phyloP scores from a whole-genome alignment of 2,797 vertebrate genomes.

The Sebastolobus altivelis region DNA sequence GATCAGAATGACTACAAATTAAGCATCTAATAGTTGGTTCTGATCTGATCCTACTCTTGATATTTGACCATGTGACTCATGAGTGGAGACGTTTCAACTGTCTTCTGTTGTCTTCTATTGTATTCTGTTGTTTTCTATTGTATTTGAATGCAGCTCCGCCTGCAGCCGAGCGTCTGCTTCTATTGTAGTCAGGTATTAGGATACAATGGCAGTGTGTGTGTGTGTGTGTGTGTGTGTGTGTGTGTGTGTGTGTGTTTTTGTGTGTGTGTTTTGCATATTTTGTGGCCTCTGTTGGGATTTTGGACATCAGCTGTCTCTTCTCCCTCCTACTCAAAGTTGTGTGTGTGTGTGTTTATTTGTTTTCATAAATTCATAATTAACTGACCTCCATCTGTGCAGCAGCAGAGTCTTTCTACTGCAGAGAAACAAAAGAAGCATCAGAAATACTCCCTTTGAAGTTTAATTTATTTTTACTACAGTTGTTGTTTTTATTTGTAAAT shows the following conservation, averaged over 20 bases:
- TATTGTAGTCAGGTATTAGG: slow-evolving; percentile 53
- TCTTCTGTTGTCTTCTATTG: too few species aligned
- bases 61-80: too few species aligned
- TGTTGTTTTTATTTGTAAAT: background rate
- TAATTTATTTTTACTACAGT: too few species aligned
- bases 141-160: too few species aligned
- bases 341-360: slow-evolving; percentile 22
- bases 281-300: slow-evolving; percentile 27
- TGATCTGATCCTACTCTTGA: too few species aligned
- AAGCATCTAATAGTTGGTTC: too few species aligned
- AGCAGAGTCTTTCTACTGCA: background rate
- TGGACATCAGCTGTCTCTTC: slow-evolving; percentile 45
- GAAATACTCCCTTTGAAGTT: background rate
- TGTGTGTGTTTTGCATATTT: too few species aligned
- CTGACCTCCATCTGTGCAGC: slow-evolving; percentile 47
- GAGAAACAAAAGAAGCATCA: background rate
- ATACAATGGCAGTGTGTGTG: background rate
- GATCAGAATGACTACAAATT: too few species aligned
- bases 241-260: too few species aligned
- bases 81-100: too few species aligned
- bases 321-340: slow-evolving; percentile 2
- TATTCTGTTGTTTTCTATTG: too few species aligned
- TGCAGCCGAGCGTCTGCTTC: slow-evolving; percentile 49
- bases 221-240: too few species aligned
- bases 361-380: slow-evolving; percentile 40